These are phyloP conservation scores for Myotis planiceps DNA, from an alignment of 2,797 vertebrate genomes.

Conservation along the genomic window DNA sequence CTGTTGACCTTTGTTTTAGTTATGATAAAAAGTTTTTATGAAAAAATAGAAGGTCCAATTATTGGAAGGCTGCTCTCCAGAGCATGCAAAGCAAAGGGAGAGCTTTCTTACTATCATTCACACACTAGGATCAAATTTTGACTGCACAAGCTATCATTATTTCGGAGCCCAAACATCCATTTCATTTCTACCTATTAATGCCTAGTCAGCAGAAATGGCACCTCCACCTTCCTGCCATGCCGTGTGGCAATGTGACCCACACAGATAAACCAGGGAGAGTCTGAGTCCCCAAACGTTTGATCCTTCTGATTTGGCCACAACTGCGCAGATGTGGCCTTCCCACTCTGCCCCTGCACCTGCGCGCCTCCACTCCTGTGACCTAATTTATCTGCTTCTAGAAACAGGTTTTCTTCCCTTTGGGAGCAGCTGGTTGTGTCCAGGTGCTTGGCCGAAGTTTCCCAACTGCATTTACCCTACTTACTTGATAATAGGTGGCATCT, in stretches of 20 bases:
- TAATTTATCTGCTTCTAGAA: neutral
- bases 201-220: neutral
- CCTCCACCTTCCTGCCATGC: neutral
- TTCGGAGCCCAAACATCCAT: neutral
- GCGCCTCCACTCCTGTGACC: neutral
- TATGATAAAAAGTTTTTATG: neutral
- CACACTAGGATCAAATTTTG: neutral
- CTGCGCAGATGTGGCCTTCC: neutral
- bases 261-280: neutral
- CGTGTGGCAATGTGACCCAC: neutral
- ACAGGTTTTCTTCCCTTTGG: neutral
- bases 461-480: neutral
- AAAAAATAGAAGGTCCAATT: neutral
- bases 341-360: neutral
- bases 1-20: neutral
- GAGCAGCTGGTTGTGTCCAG: neutral
- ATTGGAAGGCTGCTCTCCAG: neutral
- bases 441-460: neutral
- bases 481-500: neutral
- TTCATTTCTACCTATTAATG: neutral
- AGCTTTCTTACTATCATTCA: neutral
- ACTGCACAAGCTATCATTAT: neutral
- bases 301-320: neutral
- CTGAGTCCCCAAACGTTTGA: neutral
- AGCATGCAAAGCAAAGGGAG: neutral